Evolutionary conservation across 2,113 vertebrate species (phyloP), one percentile per base, ranked within the genome.

Genomic region (Agapornis roseicollis): DNA sequence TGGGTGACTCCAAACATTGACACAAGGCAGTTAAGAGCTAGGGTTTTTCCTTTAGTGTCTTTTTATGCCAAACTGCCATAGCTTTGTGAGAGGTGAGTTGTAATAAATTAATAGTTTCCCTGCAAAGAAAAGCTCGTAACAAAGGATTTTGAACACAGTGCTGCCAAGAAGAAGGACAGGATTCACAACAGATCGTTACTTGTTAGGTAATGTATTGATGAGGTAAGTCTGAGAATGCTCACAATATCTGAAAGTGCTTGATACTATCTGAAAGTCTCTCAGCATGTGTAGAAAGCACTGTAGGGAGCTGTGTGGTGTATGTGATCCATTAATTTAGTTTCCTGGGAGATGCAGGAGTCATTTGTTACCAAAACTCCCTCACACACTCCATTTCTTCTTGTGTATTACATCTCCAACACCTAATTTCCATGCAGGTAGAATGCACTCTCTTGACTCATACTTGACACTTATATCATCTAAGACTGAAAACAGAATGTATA

Each of bases 341-440:
- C 11, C 37, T 49, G 71, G 31, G 41, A 89, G 16, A 64, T 35
- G 29, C 14, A 64, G 46, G 23, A 84, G 25, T 49, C 55, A 37
- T 0, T 4, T 19, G 25, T 42, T 65, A 50, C 42, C 29, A 81
- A 35, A 14, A 72, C 12, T 22, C 18, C 16, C 17, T 24, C 17
- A 20, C 10, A 7, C 37, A 37, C 27, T 56, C 20, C 11, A n/a
- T 41, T 85, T 82, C 39, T n/a, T 13, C 46, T 66, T 79, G 20
- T 0, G 0, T 31, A 25, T 31, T 84, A 5, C 9, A 64, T 29
- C 58, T 91, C 49, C n/a, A 80, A 46, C 35, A 73, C 15, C 25
- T 79, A 7, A 85, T 56, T 78, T 39, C 4, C 4, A 56, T 7
- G 81, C 6, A 50, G 29, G 22, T 28, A 79, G 27, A 81, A 42